Evolutionary conservation across 2,113 vertebrate genomes (phyloP).

Genomic region (Rhinopomastus cyanomelas): DNA sequence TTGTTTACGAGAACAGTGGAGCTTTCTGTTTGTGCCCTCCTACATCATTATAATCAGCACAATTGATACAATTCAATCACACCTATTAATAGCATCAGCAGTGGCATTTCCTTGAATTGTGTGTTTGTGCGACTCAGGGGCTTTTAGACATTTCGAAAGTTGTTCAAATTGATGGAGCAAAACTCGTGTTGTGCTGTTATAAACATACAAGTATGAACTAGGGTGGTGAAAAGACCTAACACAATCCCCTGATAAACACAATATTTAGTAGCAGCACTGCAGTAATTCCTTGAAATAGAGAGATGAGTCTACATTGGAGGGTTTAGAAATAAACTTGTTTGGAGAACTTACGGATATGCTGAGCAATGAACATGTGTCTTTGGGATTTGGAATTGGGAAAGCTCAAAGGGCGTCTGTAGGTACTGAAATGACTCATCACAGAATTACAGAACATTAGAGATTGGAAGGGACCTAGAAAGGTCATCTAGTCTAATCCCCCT

Average conservation of each 20-base stretch:
- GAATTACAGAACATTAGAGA: too few relatives aligned
- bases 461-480: too few relatives aligned
- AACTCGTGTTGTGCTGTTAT: background rate
- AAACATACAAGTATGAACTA: background rate
- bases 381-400: background rate
- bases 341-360: fast-evolving
- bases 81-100: background rate
- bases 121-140: background rate
- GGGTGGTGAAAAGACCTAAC: background rate
- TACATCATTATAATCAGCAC: background rate
- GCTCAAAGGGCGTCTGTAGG: background rate
- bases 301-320: background rate
- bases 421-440: background rate
- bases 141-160: background rate
- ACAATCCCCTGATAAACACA: background rate
- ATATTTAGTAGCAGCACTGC: background rate
- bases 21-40: background rate
- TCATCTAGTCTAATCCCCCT: too few relatives aligned
- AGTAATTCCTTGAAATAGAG: background rate
- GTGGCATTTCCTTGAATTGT: background rate
- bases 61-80: background rate
- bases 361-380: background rate
- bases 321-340: background rate
- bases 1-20: background rate
- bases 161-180: background rate